A percentile compares a stretch with the other conserved stretches of the same genome.
These are phyloP conservation scores for Paracentrotus lividus DNA, from an alignment of 53 echinoderm and acorn worm genomes.

Conservation along the genomic window DNA sequence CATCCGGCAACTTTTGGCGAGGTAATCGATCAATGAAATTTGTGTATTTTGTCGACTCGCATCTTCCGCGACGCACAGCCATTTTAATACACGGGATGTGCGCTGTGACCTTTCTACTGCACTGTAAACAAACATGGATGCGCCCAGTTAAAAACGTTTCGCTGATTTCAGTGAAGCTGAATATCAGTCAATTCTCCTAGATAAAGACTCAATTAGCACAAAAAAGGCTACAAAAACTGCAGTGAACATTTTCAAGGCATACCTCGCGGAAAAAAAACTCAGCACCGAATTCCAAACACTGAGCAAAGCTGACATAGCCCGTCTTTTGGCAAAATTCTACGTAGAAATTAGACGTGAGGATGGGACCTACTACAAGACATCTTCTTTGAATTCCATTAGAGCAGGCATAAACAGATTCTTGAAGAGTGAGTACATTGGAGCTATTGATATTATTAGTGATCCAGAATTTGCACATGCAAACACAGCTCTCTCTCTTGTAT, in stretches of 20 bases:
- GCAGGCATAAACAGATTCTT: conserved; percentile 38
- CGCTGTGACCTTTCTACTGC: too few species aligned
- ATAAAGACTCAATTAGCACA: conserved; percentile 41
- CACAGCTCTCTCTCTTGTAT: conserved; percentile 4
- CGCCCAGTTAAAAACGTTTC: too few species aligned
- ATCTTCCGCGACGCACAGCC: too few species aligned
- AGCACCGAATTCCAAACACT: background rate
- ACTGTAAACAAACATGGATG: too few species aligned
- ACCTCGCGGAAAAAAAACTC: conserved; percentile 4
- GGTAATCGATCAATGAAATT: too few species aligned
- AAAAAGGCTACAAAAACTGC: conserved; percentile 43
- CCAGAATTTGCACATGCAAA: conserved; percentile 12
- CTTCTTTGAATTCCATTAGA: background rate
- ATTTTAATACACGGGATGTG: too few species aligned
- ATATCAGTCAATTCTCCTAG: too few species aligned
- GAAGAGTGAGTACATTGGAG: conserved; percentile 2
- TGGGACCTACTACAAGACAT: conserved; percentile 19
- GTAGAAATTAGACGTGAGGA: background rate
- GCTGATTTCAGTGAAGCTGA: too few species aligned
- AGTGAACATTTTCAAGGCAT: conserved; percentile 41
- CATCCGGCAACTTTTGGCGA: too few species aligned
- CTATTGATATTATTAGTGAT: conserved; percentile 8
- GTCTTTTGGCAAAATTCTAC: background rate
- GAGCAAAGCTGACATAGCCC: background rate
- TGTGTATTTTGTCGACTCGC: too few species aligned